Conservation (phyloP, 2,888 invertebrate species). For the Oasisia sp. region DNA sequence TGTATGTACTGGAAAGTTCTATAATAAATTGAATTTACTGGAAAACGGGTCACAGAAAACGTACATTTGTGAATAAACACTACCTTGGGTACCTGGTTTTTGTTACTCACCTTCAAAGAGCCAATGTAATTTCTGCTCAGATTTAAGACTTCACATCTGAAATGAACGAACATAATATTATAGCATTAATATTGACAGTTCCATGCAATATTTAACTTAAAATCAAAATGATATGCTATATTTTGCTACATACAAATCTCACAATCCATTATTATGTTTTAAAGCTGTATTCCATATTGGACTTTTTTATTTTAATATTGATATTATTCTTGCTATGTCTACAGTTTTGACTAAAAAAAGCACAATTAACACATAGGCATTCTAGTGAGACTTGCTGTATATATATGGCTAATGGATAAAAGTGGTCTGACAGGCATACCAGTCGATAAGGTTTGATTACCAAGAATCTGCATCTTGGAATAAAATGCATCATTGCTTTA, state of each 20-base stretch:
- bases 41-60: background rate
- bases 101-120: constrained; percentile 50
- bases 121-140: constrained; percentile 51
- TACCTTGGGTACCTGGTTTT: background rate
- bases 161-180: constrained; percentile 39
- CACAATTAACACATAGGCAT: no score
- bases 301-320: background rate
- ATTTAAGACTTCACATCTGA: constrained; percentile 56
- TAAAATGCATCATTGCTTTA: no score
- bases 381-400: no score
- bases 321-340: background rate
- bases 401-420: no score
- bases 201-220: background rate
- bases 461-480: no score
- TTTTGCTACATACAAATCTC: background rate
- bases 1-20: no score
- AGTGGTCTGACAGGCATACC: no score
- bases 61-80: background rate
- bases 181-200: background rate
- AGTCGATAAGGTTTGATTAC: no score
- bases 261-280: background rate
- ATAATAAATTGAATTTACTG: no score
- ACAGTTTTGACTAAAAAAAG: background rate
- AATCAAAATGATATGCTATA: background rate
- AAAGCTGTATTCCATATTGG: background rate